These are phyloP conservation scores for Amorpha juglandis DNA, from an alignment of 2,888 invertebrate genomes.

Conservation along the genomic window DNA sequence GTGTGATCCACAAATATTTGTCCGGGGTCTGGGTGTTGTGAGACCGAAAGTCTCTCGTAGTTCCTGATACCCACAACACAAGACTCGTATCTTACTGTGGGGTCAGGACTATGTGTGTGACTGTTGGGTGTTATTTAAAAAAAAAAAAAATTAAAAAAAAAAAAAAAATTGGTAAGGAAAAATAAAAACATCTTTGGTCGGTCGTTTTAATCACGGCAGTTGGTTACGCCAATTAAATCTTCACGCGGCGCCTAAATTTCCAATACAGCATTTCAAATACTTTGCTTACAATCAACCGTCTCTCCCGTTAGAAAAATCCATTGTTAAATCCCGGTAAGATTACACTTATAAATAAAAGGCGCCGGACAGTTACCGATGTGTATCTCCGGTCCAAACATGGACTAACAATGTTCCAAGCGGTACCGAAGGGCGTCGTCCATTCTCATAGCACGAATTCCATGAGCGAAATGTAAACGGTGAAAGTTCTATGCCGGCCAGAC, in stretches of 20 bases:
- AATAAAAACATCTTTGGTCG: too few species aligned
- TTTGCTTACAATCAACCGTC: neutral
- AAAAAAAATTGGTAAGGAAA: too few species aligned
- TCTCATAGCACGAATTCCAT: slow-evolving; percentile 75
- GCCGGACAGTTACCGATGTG: slow-evolving; percentile 36
- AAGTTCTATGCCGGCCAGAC: slow-evolving; percentile 64
- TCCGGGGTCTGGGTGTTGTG: too few species aligned
- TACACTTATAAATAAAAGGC: slow-evolving; percentile 9
- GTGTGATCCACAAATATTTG: too few species aligned
- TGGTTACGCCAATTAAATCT: too few species aligned
- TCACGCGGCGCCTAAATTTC: neutral
- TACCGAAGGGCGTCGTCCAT: slow-evolving; percentile 58
- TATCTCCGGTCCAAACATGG: slow-evolving; percentile 50
- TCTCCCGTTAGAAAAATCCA: slow-evolving; percentile 13
- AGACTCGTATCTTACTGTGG: too few species aligned
- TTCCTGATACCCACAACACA: too few species aligned
- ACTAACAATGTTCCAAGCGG: slow-evolving; percentile 57
- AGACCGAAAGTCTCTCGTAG: too few species aligned
- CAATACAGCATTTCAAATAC: neutral
- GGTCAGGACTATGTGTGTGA: too few species aligned
- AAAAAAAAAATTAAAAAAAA: too few species aligned
- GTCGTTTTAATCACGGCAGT: too few species aligned
- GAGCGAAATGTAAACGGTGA: slow-evolving; percentile 74
- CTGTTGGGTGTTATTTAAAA: too few species aligned
- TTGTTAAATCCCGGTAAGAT: slow-evolving; percentile 15